Percentiles rank a stretch among this genome's conserved stretches.
Conservation (phyloP, 2,888 invertebrate species). For the Tipula helvola region DNA sequence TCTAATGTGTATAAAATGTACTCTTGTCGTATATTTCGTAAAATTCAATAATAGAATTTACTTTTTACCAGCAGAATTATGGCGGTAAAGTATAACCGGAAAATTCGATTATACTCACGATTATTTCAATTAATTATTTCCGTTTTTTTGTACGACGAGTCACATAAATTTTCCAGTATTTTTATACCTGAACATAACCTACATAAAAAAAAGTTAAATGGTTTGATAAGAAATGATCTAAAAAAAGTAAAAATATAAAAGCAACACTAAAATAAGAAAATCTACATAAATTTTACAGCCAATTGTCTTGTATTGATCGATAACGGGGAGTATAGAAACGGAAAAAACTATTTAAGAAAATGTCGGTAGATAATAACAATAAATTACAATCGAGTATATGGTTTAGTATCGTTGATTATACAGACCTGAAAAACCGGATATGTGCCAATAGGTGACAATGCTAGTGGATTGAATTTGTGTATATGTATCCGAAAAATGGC, state of each 20-base stretch:
- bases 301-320: neutral
- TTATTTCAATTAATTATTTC: neutral
- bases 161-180: neutral
- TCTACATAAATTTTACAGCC: neutral
- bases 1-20: too few relatives aligned
- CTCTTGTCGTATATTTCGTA: neutral
- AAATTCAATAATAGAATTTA: neutral
- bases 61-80: neutral
- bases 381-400: conserved; percentile 4
- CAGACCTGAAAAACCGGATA: neutral
- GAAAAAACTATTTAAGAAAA: neutral
- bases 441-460: neutral
- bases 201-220: neutral
- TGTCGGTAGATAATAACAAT: neutral
- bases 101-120: neutral
- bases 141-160: neutral
- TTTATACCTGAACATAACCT: neutral
- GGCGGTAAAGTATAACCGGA: neutral
- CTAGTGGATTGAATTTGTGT: neutral
- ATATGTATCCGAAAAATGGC: neutral
- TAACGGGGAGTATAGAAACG: neutral
- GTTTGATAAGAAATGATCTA: neutral
- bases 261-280: neutral
- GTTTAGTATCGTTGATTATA: neutral
- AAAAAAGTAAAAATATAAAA: neutral